Evolutionary conservation across 2,797 vertebrate species (phyloP).

Genomic region (Sphenodon punctatus): DNA sequence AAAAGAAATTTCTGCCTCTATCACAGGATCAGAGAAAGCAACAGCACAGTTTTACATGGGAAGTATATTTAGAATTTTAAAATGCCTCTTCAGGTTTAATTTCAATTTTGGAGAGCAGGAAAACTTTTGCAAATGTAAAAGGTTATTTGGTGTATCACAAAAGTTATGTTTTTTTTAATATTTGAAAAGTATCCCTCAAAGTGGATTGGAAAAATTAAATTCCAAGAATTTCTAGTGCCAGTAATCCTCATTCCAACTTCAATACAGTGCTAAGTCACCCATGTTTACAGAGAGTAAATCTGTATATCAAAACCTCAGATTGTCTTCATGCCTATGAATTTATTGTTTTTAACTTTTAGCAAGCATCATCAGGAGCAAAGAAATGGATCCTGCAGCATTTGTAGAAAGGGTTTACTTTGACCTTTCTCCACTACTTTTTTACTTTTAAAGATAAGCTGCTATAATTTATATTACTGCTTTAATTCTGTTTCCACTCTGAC

Average conservation of each 20-base stretch:
- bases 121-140: not conserved
- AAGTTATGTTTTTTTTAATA: not conserved
- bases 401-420: not conserved
- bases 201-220: constrained; percentile 28
- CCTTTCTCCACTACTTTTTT: not conserved
- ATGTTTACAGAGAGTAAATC: constrained; percentile 3
- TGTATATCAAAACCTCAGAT: not conserved
- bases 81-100: no score
- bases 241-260: constrained; percentile 38
- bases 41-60: no score
- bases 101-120: not conserved
- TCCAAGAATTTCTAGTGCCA: constrained; percentile 19
- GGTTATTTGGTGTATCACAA: not conserved
- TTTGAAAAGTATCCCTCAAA: not conserved
- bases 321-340: not conserved
- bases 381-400: not conserved
- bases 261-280: constrained; percentile 20
- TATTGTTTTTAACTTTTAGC: constrained; percentile 20
- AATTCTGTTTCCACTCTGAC: not conserved
- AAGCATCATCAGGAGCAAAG: not conserved
- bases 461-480: not conserved
- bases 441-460: not conserved
- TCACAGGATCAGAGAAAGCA: no score
- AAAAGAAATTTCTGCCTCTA: no score
- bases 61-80: no score